Evolutionary conservation across 2,113 vertebrate genomes (phyloP).

Genomic region (Sminthopsis crassicaudata): DNA sequence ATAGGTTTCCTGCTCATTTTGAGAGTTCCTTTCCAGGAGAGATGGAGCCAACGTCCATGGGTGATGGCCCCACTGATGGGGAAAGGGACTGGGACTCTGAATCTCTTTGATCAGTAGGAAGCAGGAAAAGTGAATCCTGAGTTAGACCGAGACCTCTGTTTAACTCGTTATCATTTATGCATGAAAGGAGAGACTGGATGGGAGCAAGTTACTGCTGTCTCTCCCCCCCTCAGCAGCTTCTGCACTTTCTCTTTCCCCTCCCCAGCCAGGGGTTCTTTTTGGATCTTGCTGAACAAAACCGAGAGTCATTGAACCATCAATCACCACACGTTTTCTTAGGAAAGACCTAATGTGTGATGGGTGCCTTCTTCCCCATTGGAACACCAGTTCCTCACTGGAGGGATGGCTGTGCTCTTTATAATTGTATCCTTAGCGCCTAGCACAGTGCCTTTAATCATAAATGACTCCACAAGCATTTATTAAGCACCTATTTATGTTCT

Average conservation of each 20-base stretch:
- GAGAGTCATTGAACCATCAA: neutral
- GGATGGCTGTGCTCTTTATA: no score
- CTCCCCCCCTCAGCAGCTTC: neutral
- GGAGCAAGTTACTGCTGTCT: no score
- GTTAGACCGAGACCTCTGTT: neutral
- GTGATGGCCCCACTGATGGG: neutral
- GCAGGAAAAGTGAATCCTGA: no score
- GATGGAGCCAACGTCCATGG: neutral
- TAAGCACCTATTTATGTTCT: no score
- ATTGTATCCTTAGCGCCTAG: no score
- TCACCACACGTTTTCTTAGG: neutral
- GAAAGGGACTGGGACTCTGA: no score
- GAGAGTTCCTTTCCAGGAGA: neutral
- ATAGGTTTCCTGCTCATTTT: accelerated
- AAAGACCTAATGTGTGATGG: neutral
- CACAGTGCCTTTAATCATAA: neutral
- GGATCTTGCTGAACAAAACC: neutral
- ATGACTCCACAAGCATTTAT: neutral
- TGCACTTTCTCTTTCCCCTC: neutral
- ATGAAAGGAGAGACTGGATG: neutral
- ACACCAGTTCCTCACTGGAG: no score
- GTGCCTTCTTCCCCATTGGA: neutral
- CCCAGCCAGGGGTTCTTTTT: neutral
- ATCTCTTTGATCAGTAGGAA: neutral
- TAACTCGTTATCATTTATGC: neutral